A percentile compares a stretch with the other conserved stretches of the same genome.
These are phyloP conservation scores for Calliopum simillimum DNA, from an alignment of 2,888 invertebrate genomes.

Conservation along the genomic window DNA sequence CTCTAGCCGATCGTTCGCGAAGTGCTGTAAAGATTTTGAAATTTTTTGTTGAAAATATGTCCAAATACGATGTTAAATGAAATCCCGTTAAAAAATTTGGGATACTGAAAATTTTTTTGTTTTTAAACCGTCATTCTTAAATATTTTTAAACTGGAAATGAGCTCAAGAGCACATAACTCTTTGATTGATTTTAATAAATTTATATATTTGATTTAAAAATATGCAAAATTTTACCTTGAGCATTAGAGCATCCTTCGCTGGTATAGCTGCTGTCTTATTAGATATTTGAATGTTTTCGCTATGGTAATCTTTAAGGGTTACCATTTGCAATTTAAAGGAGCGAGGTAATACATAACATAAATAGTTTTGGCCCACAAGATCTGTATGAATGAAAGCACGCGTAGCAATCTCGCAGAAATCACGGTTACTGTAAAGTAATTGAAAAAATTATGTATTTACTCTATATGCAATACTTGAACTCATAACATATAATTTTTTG, in stretches of 20 bases:
- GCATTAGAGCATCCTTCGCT: constrained; percentile 86
- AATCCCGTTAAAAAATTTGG: no score
- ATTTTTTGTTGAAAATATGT: no score
- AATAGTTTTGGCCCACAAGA: constrained; percentile 84
- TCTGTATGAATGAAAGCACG: constrained; percentile 89
- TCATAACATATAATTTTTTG: neutral
- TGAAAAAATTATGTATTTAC: neutral
- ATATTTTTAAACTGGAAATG: no score
- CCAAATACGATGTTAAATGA: no score
- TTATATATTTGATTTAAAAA: no score
- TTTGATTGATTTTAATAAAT: no score
- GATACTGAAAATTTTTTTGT: no score
- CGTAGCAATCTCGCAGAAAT: constrained; percentile 72
- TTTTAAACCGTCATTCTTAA: no score
- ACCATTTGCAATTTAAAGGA: constrained; percentile 67
- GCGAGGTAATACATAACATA: constrained; percentile 80
- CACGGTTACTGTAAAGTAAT: constrained; percentile 62
- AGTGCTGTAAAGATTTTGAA: no score
- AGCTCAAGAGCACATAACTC: no score
- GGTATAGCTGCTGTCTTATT: constrained; percentile 78
- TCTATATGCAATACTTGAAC: neutral
- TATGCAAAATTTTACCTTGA: constrained; percentile 71
- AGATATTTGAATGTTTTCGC: constrained; percentile 77
- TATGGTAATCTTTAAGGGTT: constrained; percentile 73
- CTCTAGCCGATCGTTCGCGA: no score